phyloP scores from a whole-genome alignment of 2,113 vertebrate genomes.

The Colistium nudipinnis region DNA sequence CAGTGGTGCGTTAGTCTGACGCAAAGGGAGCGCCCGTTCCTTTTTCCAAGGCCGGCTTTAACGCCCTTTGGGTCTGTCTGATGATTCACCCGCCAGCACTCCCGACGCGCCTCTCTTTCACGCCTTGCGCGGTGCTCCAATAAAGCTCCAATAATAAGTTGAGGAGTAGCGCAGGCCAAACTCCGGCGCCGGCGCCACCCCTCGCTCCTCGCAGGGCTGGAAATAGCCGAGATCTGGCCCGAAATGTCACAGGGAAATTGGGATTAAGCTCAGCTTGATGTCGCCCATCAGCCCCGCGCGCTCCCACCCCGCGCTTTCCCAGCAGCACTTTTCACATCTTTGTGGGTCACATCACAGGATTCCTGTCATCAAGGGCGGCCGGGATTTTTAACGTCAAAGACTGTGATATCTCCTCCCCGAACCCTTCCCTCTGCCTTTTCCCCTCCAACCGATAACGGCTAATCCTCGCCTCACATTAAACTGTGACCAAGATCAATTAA shows the following conservation, averaged over 20 bases:
- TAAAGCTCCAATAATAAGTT: constrained; percentile 72
- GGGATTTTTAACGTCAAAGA: constrained; percentile 79
- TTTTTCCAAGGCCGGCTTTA: constrained; percentile 20
- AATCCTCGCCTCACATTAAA: constrained; percentile 83
- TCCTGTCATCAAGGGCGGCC: constrained; percentile 78
- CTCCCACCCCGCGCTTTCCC: constrained; percentile 64
- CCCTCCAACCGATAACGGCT: constrained; percentile 77
- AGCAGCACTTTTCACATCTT: constrained; percentile 73
- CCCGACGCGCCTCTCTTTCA: constrained; percentile 55
- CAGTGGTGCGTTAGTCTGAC: constrained; percentile 28
- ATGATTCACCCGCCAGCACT: constrained; percentile 68
- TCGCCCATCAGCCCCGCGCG: constrained; percentile 67
- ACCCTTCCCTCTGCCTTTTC: constrained; percentile 68
- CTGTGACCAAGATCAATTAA: constrained; percentile 87
- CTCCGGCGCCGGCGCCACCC: constrained; percentile 38
- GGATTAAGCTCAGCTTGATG: constrained; percentile 79
- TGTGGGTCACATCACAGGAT: constrained; percentile 79
- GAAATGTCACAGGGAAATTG: constrained; percentile 75
- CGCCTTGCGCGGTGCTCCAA: constrained; percentile 58
- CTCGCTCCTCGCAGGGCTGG: constrained; percentile 52
- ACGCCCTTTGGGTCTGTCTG: constrained; percentile 52
- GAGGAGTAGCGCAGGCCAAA: constrained; percentile 64
- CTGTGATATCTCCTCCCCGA: constrained; percentile 77
- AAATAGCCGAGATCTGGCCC: constrained; percentile 76
- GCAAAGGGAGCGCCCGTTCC: constrained; percentile 41